Evolutionary conservation across 1,140 invertebrate species (phyloP).

Genomic region (Melanaphis sacchari): DNA sequence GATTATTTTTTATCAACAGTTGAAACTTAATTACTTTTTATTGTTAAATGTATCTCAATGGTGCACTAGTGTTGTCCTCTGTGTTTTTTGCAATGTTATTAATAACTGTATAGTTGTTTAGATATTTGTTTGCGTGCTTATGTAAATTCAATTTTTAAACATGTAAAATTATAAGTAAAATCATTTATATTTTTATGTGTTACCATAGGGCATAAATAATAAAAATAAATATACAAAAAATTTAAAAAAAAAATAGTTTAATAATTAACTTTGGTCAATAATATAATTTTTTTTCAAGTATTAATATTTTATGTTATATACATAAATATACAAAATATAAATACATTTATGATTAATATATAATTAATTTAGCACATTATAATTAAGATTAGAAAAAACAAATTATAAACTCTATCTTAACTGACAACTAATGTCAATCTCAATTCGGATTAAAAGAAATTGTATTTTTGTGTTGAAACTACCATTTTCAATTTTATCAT

Average conservation of each 20-base stretch:
- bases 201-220: too few relatives aligned
- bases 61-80: neutral
- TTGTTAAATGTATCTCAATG: neutral
- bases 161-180: neutral
- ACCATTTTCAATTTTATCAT: neutral
- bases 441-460: neutral
- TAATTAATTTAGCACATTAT: too few relatives aligned
- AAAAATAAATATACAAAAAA: too few relatives aligned
- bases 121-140: neutral
- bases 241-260: too few relatives aligned
- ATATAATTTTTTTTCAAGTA: too few relatives aligned
- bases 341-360: neutral
- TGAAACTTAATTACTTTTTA: neutral
- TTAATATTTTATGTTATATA: too few relatives aligned
- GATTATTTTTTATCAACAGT: too few relatives aligned
- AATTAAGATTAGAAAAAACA: neutral
- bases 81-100: neutral
- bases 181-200: neutral
- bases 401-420: neutral
- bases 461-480: neutral
- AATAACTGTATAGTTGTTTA: neutral
- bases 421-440: neutral
- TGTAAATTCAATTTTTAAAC: neutral
- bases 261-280: neutral
- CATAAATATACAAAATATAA: neutral